Evolutionary conservation across 2,113 vertebrate species (phyloP), one percentile per base, ranked within the genome.

Genomic region (Cromileptes altivelis): DNA sequence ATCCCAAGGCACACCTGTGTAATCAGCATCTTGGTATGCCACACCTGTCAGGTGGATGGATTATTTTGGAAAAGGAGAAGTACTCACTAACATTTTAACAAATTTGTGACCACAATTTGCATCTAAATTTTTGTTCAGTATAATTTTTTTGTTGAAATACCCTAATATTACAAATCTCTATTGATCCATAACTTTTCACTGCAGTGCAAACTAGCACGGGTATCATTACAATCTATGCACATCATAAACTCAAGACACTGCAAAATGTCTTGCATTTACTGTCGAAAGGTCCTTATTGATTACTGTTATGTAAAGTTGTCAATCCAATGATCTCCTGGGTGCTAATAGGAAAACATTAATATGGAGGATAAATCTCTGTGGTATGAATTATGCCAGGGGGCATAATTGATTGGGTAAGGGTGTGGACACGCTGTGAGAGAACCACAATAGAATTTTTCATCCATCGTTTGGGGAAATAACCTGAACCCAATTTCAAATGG

Each of bases 361-460:
- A 86, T 82, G 73, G 77, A 85, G 80, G 65, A 78, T 70, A 72
- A 45, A 84, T 76, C 57, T 73, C 50, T 75, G 75, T 55, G 60
- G 82, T 83, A 85, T 87, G 80, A 89, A 75, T 73, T 61, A 79
- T 80, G 74, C 87, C 79, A 69, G 42, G 17, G 64, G 86, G 52
- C 69, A 78, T 71, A 78, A 90, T 85, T 91, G 91, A 91, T 87
- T 83, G 61, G 75, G 70, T 75, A 86, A 69, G 30, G 30, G 87
- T 87, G 84, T 86, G 86, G 86, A 78, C 67, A 70, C 1, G 2
- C 10, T 80, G 47, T 73, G 27, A 11, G 68, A 60, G 57, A 88
- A 75, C 67, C 58, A 83, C 70, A 75, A 70, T 50, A 79, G 73
- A 82, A 70, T 49, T 30, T 67, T 87, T 80, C n/a, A 67, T 27